Evolutionary conservation across 2,888 invertebrate genomes (phyloP), one percentile per base, ranked within the genome.

Genomic region (Psococerastis gibbosa): DNA sequence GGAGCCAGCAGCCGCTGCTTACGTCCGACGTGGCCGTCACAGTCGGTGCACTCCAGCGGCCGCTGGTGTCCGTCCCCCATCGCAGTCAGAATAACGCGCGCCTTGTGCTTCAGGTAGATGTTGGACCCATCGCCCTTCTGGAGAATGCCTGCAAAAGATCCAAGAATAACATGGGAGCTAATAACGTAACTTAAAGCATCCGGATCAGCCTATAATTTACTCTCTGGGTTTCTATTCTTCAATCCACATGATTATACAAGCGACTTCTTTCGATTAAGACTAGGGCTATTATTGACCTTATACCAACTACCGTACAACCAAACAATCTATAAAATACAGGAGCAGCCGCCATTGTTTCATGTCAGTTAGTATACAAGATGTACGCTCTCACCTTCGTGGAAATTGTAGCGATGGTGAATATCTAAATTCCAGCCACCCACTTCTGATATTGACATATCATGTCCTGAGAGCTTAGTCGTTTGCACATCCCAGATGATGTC

Each of bases 391-490:
- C 83, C 95, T 68, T 95, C 94, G 57, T 95, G 91, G 71, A 89
- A 91, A 61, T 98, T 97, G 61, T 95, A 94, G 52, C 94, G 73
- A 58, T 97, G 95, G 65, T 97, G 95, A 49, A 95, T 89, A 60
- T 97, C 91, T 52, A 98, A 67, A 61, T 95, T 94, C 95, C 95
- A 97, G 11, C 91, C 92, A 1, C 94, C 95, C 32, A 94, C 85
- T 62, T 92, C 92, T 0, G 92, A 92, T 41, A 94, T 92, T 47
- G 85, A 85, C 83, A 95, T 88, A 57, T 94, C 92, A 57, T 89
- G 91, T 1, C 95, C 97, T 54, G 88, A 88, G 35, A 98, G 64
- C 52, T 89, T 91, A 0, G 92, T 91, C 1, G 91, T 89, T 59
- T 92, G 88, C 18, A 85, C 85, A 56, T 91, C 88, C 97, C 97